A percentile compares a stretch with the other conserved stretches of the same genome.
Conservation (phyloP, 1,140 invertebrate species). For the Coptotermes formosanus region DNA sequence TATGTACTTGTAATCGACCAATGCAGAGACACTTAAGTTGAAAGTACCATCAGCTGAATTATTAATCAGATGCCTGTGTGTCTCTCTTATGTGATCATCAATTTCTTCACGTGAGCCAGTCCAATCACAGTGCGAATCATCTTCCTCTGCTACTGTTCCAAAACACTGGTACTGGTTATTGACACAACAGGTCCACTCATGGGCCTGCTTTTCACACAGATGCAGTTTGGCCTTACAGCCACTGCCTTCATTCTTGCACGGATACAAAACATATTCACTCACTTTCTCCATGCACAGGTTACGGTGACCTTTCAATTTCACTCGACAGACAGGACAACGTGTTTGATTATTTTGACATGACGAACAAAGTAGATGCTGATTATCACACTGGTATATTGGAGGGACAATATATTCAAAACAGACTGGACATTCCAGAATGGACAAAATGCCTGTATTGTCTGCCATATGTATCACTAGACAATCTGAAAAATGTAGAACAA, state of each 20-base stretch:
- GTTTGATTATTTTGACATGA: not conserved
- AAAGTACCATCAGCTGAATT: not conserved
- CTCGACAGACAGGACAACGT: not conserved
- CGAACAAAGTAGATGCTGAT: not conserved
- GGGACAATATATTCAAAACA: not conserved
- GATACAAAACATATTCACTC: not conserved
- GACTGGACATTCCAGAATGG: not conserved
- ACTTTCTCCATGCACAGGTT: constrained; percentile 8
- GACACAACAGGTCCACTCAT: not conserved
- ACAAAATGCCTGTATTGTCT: not conserved
- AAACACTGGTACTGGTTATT: not conserved
- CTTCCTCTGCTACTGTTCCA: not conserved
- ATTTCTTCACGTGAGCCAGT: not conserved
- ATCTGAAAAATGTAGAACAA: not conserved
- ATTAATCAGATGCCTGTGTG: not conserved
- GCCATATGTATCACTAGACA: constrained; percentile 24
- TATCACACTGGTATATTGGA: not conserved
- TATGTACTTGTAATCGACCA: not conserved
- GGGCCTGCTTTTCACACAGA: not conserved
- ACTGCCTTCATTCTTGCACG: not conserved
- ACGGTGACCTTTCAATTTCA: not conserved
- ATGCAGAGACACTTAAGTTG: not conserved
- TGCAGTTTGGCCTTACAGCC: not conserved
- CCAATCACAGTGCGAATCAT: not conserved
- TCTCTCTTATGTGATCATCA: not conserved